A percentile compares a stretch with the other conserved stretches of the same genome.
Evolutionary conservation across 2,113 vertebrate species (phyloP).

Genomic region (Danionella cerebrum): DNA sequence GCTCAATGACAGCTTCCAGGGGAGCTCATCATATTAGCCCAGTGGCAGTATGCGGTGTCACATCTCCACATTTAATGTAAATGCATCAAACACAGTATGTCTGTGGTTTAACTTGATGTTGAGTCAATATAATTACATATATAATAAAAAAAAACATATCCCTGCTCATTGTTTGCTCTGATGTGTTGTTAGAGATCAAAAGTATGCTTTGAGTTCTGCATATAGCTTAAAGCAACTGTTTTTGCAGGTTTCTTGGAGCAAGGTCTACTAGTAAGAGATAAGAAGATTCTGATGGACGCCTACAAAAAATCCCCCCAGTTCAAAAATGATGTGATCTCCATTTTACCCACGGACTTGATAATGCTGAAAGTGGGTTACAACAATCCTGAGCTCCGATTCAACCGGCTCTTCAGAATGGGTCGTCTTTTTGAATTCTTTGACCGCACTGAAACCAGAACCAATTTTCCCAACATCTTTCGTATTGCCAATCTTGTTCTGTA

Average conservation of each 20-base stretch:
- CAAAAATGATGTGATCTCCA: conserved; percentile 75
- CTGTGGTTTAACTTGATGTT: too few relatives aligned
- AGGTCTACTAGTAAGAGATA: conserved; percentile 83
- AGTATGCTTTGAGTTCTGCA: background rate
- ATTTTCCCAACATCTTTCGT: conserved; percentile 77
- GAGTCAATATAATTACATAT: too few relatives aligned
- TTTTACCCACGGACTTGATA: conserved; percentile 79
- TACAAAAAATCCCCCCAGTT: conserved; percentile 76
- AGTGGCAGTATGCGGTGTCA: too few relatives aligned
- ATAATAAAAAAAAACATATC: too few relatives aligned
- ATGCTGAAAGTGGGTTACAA: conserved; percentile 75
- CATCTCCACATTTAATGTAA: too few relatives aligned
- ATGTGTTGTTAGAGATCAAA: background rate
- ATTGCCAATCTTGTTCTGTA: conserved; percentile 79
- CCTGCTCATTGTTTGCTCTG: too few relatives aligned
- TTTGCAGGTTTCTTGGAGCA: conserved; percentile 88
- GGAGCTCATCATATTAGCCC: too few relatives aligned
- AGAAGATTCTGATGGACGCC: conserved; percentile 66
- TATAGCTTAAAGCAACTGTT: background rate
- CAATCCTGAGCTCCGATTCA: conserved; percentile 75
- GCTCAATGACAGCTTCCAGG: too few relatives aligned
- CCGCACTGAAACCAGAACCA: conserved; percentile 79
- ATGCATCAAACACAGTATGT: too few relatives aligned
- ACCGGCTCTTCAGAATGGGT: conserved; percentile 70
- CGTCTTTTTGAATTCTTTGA: conserved; percentile 83